These are phyloP conservation scores for Ormyrus rosae DNA, from an alignment of 2,888 invertebrate genomes.

Conservation along the genomic window DNA sequence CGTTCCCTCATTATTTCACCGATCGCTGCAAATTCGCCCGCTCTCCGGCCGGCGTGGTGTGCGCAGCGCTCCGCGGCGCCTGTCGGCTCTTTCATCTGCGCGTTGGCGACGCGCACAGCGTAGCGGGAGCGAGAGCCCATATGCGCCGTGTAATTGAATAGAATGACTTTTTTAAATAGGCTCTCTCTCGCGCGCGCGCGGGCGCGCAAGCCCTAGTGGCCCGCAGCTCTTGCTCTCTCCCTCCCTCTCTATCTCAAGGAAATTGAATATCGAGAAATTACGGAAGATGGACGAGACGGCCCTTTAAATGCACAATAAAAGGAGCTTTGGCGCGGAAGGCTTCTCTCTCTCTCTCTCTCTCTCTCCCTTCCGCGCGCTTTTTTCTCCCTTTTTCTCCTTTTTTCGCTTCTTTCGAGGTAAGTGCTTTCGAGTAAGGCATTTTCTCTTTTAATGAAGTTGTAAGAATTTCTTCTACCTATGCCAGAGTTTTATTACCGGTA, in stretches of 20 bases:
- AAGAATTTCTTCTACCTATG: constrained; percentile 27
- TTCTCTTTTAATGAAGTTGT: constrained; percentile 48
- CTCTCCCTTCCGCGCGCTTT: not conserved
- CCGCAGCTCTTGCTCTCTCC: not conserved
- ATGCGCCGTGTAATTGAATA: constrained; percentile 49
- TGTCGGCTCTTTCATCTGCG: constrained; percentile 28
- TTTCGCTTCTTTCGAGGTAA: constrained; percentile 34
- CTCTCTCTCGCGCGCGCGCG: not conserved
- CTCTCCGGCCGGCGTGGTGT: not conserved
- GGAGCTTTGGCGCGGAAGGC: constrained; percentile 34
- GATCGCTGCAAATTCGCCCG: constrained; percentile 45
- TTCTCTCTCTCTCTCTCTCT: not conserved
- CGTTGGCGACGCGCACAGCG: not conserved
- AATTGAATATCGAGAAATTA: constrained; percentile 55
- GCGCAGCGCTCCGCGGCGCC: constrained; percentile 14
- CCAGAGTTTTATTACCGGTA: constrained; percentile 37
- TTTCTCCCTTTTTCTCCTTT: constrained; percentile 1
- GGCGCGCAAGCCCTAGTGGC: no score
- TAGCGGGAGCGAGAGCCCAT: not conserved
- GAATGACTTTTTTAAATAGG: constrained; percentile 53
- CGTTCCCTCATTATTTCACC: constrained; percentile 54
- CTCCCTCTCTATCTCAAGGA: constrained; percentile 3
- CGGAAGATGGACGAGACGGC: constrained; percentile 43
- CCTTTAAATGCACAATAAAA: constrained; percentile 53
- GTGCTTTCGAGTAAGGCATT: constrained; percentile 42